These are phyloP conservation scores for Ptiloglossa arizonensis DNA, from an alignment of 1,140 invertebrate species.

Conservation along the genomic window DNA sequence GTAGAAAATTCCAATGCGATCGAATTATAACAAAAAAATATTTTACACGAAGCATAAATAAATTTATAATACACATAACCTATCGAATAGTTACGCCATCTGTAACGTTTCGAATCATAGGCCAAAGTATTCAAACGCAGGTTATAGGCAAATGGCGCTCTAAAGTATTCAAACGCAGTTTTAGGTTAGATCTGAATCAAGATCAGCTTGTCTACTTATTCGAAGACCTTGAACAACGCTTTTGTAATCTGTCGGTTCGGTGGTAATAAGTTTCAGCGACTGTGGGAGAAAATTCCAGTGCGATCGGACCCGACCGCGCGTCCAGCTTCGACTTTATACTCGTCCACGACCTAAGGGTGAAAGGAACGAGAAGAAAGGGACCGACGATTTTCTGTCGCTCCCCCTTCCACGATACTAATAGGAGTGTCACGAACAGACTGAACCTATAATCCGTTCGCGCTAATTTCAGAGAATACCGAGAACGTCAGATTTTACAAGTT, in stretches of 20 bases:
- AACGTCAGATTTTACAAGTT: slow-evolving; percentile 21
- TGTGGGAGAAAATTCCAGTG: background rate
- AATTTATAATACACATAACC: no score
- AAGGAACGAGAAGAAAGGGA: background rate
- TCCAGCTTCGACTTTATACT: background rate
- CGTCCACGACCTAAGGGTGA: background rate
- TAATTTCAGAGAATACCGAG: slow-evolving; percentile 34
- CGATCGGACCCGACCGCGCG: slow-evolving; percentile 3
- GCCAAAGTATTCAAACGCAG: no score
- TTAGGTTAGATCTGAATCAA: no score
- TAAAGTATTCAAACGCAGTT: no score
- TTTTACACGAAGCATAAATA: no score
- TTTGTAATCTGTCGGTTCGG: background rate
- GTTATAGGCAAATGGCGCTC: no score
- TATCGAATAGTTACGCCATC: background rate
- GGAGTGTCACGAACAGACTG: slow-evolving; percentile 37
- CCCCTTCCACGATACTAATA: slow-evolving; percentile 25
- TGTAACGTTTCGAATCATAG: background rate
- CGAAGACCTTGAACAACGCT: background rate
- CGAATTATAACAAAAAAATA: no score
- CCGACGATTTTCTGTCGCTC: background rate
- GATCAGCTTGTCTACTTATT: background rate
- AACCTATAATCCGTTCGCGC: slow-evolving; percentile 34
- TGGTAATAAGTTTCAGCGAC: slow-evolving; percentile 1
- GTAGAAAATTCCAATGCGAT: no score